A percentile compares a stretch with the other conserved stretches of the same genome.
Evolutionary conservation across 1,140 invertebrate genomes (phyloP).

Genomic region (Drosophila punjabiensis): DNA sequence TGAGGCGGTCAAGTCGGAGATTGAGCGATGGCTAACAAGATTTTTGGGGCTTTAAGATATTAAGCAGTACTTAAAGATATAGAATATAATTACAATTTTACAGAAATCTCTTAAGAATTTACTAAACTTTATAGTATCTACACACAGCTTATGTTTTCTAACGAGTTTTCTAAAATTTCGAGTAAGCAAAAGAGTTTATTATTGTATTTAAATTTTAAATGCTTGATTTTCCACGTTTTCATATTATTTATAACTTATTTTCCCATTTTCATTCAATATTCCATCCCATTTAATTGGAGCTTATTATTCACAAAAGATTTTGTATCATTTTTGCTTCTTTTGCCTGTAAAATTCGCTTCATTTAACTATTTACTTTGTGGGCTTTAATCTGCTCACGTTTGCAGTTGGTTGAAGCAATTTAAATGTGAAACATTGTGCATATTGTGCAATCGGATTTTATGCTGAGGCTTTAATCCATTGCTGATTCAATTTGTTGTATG

Average conservation of each 20-base stretch:
- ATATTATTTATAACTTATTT: neutral
- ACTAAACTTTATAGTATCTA: no score
- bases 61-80: neutral
- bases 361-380: conserved; percentile 23
- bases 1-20: neutral
- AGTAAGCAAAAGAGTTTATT: neutral
- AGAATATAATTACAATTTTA: no score
- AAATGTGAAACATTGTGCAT: conserved; percentile 12
- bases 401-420: conserved; percentile 18
- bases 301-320: neutral
- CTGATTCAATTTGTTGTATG: conserved; percentile 38
- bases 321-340: neutral
- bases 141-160: neutral
- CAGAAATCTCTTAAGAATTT: neutral
- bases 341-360: neutral
- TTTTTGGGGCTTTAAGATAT: neutral
- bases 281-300: neutral
- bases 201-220: neutral
- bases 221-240: neutral
- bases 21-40: neutral
- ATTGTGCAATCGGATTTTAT: conserved; percentile 25
- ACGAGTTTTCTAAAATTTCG: neutral
- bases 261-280: neutral
- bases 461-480: conserved; percentile 22
- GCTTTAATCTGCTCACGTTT: conserved; percentile 23